Percentiles rank a stretch among this genome's conserved stretches.
phyloP scores from a whole-genome alignment of 2,797 vertebrate genomes.

The Gallinago stenura region DNA sequence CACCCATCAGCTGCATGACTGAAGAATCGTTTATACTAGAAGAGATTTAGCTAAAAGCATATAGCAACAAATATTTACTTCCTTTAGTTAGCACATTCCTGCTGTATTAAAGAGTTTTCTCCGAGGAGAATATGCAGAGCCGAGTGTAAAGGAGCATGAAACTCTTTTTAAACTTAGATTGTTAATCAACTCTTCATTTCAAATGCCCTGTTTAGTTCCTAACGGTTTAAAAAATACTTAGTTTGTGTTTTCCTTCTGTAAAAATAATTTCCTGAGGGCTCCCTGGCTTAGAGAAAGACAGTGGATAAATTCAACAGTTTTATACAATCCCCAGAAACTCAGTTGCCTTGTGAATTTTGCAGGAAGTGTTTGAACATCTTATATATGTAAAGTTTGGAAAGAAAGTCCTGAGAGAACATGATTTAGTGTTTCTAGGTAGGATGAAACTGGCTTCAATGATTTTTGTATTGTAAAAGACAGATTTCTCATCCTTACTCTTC shows the following conservation, averaged over 20 bases:
- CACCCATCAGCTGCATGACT: neutral
- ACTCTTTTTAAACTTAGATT: neutral
- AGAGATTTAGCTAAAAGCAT: neutral
- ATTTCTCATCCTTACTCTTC: neutral
- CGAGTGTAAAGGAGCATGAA: neutral
- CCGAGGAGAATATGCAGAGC: neutral
- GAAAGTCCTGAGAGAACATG: neutral
- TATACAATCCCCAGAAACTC: neutral
- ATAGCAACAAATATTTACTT: slow-evolving; percentile 24
- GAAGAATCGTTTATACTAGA: neutral
- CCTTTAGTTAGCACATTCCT: slow-evolving; percentile 8
- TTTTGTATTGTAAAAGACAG: neutral
- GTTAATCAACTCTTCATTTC: slow-evolving; percentile 26
- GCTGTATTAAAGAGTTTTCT: slow-evolving; percentile 1
- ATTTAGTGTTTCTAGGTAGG: neutral
- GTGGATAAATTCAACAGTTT: neutral
- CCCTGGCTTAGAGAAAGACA: neutral
- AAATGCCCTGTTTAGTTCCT: neutral
- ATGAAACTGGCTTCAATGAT: neutral
- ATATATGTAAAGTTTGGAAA: slow-evolving; percentile 28
- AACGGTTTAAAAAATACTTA: neutral
- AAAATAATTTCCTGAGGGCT: slow-evolving; percentile 14
- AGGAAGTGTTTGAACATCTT: slow-evolving; percentile 19
- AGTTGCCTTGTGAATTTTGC: neutral
- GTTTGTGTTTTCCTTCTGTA: neutral